Percentiles rank a stretch among this genome's conserved stretches.
These are phyloP conservation scores for Paedocypris sp. DNA, from an alignment of 2,113 vertebrate genomes.

Conservation along the genomic window DNA sequence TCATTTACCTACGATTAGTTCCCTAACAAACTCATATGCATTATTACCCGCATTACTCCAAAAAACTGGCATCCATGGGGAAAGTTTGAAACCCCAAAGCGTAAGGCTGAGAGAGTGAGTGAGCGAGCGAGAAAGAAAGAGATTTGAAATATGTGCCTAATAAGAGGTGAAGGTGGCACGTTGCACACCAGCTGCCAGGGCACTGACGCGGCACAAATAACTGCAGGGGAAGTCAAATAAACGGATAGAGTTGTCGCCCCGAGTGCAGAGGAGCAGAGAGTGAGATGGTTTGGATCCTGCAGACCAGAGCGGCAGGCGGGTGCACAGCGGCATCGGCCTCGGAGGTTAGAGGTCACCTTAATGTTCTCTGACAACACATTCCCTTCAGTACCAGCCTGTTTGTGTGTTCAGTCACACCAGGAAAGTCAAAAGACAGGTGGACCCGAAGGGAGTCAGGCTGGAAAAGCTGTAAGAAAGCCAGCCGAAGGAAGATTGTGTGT, in stretches of 20 bases:
- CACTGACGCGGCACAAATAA: slow-evolving; percentile 33
- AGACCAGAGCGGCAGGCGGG: neutral
- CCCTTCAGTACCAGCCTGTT: slow-evolving; percentile 6
- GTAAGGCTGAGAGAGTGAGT: neutral
- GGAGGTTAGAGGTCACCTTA: slow-evolving; percentile 11
- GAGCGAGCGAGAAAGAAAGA: neutral
- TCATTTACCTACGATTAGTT: no score
- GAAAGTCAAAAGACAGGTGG: slow-evolving; percentile 18
- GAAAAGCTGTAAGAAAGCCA: no score
- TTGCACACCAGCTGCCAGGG: slow-evolving; percentile 26
- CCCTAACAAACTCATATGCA: no score
- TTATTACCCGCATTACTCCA: no score
- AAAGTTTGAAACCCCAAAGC: neutral
- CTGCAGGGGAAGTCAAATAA: slow-evolving; percentile 29
- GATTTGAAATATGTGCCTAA: slow-evolving; percentile 35
- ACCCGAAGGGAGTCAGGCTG: neutral
- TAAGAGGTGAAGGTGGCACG: slow-evolving; percentile 32
- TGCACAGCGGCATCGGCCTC: neutral
- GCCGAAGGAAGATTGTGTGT: no score
- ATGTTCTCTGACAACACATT: slow-evolving; percentile 21
- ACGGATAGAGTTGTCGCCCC: slow-evolving; percentile 16
- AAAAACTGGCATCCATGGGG: no score
- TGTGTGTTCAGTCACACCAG: slow-evolving; percentile 13
- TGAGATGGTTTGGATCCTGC: neutral
- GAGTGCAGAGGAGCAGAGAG: slow-evolving; percentile 4